phyloP scores from a whole-genome alignment of 2,888 invertebrate genomes.

The Drosophila buzzatii region DNA sequence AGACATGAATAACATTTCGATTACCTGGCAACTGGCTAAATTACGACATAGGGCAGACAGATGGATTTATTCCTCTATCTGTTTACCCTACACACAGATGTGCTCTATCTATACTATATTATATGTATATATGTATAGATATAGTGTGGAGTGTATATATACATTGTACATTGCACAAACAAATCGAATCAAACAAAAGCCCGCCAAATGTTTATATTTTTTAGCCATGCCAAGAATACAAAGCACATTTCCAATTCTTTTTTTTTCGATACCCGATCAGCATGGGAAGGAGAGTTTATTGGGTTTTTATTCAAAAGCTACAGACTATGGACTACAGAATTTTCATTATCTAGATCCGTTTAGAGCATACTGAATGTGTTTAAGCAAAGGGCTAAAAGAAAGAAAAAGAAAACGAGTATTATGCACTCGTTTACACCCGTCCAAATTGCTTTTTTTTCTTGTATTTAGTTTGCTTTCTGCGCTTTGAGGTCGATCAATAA shows the following conservation, averaged over 20 bases:
- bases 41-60: conserved; percentile 52
- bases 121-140: conserved; percentile 26
- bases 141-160: conserved; percentile 1
- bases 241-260: conserved; percentile 48
- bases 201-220: conserved; percentile 63
- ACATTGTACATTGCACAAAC: conserved; percentile 50
- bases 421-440: background rate
- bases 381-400: too few relatives aligned
- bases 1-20: conserved; percentile 39
- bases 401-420: background rate
- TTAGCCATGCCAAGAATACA: conserved; percentile 59
- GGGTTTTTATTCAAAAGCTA: background rate
- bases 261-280: background rate
- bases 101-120: background rate
- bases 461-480: conserved; percentile 8
- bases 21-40: conserved; percentile 40
- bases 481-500: conserved; percentile 64
- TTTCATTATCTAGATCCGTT: background rate
- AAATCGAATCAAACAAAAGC: conserved; percentile 63
- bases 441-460: background rate
- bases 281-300: background rate
- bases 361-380: background rate
- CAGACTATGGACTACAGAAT: background rate
- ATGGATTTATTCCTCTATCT: conserved; percentile 57
- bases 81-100: conserved; percentile 3